Evolutionary conservation across 2,797 vertebrate species (phyloP).

Genomic region (Pipistrellus kuhlii): DNA sequence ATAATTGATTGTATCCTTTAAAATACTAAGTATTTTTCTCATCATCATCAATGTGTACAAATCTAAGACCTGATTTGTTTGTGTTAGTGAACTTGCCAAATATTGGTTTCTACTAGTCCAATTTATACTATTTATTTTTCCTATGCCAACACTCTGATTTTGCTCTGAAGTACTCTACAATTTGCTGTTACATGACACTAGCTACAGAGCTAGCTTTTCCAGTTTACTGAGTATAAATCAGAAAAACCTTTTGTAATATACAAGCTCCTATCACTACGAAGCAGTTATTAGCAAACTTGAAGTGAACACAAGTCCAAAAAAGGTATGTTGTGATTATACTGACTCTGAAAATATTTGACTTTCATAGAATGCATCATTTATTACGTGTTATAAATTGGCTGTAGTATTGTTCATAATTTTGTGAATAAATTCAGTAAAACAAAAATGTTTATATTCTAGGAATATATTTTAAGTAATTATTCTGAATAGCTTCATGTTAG

Average conservation of each 20-base stretch:
- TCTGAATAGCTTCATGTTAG: constrained; percentile 71
- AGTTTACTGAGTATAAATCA: constrained; percentile 89
- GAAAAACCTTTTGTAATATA: constrained; percentile 88
- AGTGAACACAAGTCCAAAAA: constrained; percentile 87
- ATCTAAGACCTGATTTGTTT: constrained; percentile 87
- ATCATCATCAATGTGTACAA: constrained; percentile 81
- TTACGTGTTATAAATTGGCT: constrained; percentile 80
- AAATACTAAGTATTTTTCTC: constrained; percentile 83
- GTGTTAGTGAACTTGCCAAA: constrained; percentile 87
- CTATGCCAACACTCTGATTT: constrained; percentile 85
- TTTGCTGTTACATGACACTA: constrained; percentile 83
- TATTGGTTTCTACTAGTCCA: constrained; percentile 86
- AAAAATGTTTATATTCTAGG: constrained; percentile 82
- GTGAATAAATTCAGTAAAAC: constrained; percentile 81
- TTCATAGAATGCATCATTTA: constrained; percentile 84
- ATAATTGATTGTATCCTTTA: constrained; percentile 81
- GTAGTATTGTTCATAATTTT: constrained; percentile 76
- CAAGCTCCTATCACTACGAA: constrained; percentile 88
- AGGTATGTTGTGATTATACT: constrained; percentile 86
- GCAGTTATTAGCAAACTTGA: constrained; percentile 89
- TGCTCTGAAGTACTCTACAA: constrained; percentile 87
- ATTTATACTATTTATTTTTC: constrained; percentile 84
- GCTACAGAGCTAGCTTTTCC: constrained; percentile 82
- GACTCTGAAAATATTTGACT: constrained; percentile 89
- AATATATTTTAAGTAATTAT: constrained; percentile 81